Base-by-base conservation (phyloP, 2,888 invertebrate species). In the Scaptomyza parva region DNA sequence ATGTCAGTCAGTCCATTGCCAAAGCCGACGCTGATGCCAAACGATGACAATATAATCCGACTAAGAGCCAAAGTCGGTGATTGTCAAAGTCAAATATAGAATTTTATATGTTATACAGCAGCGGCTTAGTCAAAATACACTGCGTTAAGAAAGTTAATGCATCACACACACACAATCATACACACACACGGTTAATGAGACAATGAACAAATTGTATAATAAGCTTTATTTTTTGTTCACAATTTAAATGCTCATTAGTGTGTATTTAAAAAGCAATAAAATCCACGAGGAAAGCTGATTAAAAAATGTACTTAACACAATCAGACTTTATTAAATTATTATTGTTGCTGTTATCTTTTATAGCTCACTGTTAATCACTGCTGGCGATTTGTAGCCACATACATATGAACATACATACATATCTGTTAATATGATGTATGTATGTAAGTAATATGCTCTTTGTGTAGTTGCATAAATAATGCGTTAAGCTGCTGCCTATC, bases 21-120 rank as follows among this genome's bases (percentile, higher is more conserved):
- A 64, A 68, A 59, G 59, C 68, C 55, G 40, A 64, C 53, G 53
- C 43, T 64, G 69, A 57, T 60, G 58, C 55, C 71, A 40, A 73
- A 39, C 76, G 82, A 71, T 78, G 84, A 83, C 82, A 84, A 73
- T 73, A 68, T 84, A 84, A 83, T 84, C 84, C 82, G 64, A 60
- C 73, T 67, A 33, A 61, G 48, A 61, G 61, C 59, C 61, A 48
- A 48, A 48, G 26, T 69, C 62, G 60, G 60, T 68, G 69, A 81
- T 79, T 82, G 77, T 70, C 79, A 77, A 79, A 81, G 82, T 81
- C 84, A 81, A 79, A 75, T 72, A 70, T 78, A 62, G 68, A 62
- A 81, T 83, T 77, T 70, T 64, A 59, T 45, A 20, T 54, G 65
- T 47, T 37, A 37, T 33, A n/a, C 8, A 9, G 33, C 50, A 55